phyloP scores from a whole-genome alignment of 2,888 invertebrate genomes.

The Heliconius cydno region DNA sequence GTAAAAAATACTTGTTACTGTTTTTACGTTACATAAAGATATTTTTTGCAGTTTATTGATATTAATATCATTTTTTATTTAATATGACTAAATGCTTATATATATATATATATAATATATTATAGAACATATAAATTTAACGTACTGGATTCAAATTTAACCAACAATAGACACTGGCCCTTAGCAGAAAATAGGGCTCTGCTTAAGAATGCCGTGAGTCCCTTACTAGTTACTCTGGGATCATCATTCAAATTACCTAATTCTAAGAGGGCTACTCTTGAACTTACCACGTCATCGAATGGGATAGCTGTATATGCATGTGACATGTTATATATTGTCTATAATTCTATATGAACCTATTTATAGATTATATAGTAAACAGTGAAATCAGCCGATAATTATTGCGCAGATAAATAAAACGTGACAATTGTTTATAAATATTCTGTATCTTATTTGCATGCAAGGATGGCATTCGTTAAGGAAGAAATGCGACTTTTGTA shows the following conservation, averaged over 20 bases:
- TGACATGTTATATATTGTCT: not conserved
- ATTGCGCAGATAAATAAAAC: conserved; percentile 19
- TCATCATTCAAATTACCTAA: not conserved
- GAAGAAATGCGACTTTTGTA: conserved; percentile 26
- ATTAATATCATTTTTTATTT: too few relatives aligned
- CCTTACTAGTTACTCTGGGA: not conserved
- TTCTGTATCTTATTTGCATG: conserved; percentile 15
- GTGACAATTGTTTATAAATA: conserved; percentile 23
- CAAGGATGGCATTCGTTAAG: conserved; percentile 1
- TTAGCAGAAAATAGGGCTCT: not conserved
- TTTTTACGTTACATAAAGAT: too few relatives aligned
- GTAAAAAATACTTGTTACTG: too few relatives aligned
- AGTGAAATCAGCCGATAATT: conserved; percentile 16
- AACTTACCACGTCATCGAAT: not conserved
- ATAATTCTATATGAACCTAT: not conserved
- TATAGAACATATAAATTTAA: not conserved
- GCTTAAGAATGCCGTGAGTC: not conserved
- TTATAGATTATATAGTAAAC: not conserved
- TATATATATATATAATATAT: not conserved
- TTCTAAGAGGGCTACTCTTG: not conserved
- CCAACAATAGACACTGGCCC: not conserved
- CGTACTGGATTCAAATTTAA: not conserved
- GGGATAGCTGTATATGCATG: not conserved
- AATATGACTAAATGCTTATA: too few relatives aligned
- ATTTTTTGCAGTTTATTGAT: too few relatives aligned